phyloP scores from a whole-genome alignment of 1,140 invertebrate species.

The Drosophila watanabei region DNA sequence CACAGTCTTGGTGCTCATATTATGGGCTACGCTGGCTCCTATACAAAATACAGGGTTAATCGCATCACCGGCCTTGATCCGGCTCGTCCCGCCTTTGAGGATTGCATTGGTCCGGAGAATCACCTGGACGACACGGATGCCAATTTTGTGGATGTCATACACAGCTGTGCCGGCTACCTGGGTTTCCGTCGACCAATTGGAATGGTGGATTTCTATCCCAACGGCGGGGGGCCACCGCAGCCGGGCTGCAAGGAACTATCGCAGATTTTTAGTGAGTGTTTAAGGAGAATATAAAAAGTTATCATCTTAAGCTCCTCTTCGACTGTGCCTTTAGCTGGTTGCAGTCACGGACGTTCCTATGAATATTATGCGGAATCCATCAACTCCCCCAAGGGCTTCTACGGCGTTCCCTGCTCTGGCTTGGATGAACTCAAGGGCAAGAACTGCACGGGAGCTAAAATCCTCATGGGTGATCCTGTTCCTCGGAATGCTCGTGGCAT shows the following conservation, averaged over 20 bases:
- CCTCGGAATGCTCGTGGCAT: slow-evolving; percentile 86
- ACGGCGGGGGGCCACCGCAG: slow-evolving; percentile 90
- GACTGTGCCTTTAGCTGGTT: slow-evolving; percentile 87
- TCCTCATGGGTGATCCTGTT: slow-evolving; percentile 88
- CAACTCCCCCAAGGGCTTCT: slow-evolving; percentile 87
- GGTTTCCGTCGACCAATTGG: slow-evolving; percentile 89
- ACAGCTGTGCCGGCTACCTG: slow-evolving; percentile 89
- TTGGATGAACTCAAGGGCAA: slow-evolving; percentile 87
- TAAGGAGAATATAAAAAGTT: no score
- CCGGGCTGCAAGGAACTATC: slow-evolving; percentile 90
- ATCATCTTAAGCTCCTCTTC: neutral
- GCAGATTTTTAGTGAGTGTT: slow-evolving; percentile 86
- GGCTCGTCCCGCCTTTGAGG: slow-evolving; percentile 90
- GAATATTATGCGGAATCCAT: slow-evolving; percentile 91
- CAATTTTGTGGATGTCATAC: slow-evolving; percentile 92
- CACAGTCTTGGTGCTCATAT: slow-evolving; percentile 96
- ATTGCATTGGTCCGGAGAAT: slow-evolving; percentile 86
- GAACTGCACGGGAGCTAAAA: slow-evolving; percentile 86
- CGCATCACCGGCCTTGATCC: slow-evolving; percentile 92
- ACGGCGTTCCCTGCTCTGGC: slow-evolving; percentile 87
- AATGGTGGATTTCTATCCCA: slow-evolving; percentile 93
- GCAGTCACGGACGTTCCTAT: slow-evolving; percentile 90
- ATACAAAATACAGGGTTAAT: slow-evolving; percentile 86
- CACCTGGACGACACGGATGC: slow-evolving; percentile 90
- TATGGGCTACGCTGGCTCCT: slow-evolving; percentile 92